These are phyloP conservation scores for Orgyia antiqua DNA, from an alignment of 2,888 invertebrate species.

Conservation along the genomic window DNA sequence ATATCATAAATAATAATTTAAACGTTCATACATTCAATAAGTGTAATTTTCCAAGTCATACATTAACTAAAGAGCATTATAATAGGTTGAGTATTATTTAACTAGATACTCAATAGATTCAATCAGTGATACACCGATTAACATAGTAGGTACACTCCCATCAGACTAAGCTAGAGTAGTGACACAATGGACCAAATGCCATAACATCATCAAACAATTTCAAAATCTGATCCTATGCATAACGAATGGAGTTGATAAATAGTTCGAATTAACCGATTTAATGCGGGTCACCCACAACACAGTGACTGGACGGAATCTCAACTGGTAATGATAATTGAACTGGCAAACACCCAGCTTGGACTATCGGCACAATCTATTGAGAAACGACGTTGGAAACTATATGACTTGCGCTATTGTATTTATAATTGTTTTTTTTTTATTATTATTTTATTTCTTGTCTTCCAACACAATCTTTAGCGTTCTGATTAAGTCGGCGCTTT, in stretches of 20 bases:
- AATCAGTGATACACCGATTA: conserved; percentile 63
- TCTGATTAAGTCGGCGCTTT: conserved; percentile 72
- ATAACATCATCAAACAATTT: conserved; percentile 75
- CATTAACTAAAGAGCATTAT: conserved; percentile 23
- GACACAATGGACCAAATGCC: conserved; percentile 55
- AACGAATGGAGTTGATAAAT: conserved; percentile 76
- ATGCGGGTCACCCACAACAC: conserved; percentile 76
- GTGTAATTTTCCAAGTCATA: conserved; percentile 14
- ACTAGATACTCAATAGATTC: conserved; percentile 56
- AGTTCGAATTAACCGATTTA: conserved; percentile 78
- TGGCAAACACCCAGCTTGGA: conserved; percentile 74
- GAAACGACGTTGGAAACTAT: conserved; percentile 61
- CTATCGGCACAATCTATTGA: conserved; percentile 66
- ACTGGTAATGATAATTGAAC: conserved; percentile 76
- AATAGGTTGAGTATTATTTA: conserved; percentile 33
- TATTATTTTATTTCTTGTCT: conserved; percentile 61
- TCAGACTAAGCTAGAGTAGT: conserved; percentile 62
- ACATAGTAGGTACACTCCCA: conserved; percentile 66
- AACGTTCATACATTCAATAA: too few species aligned
- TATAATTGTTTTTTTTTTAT: conserved; percentile 66
- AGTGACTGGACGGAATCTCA: conserved; percentile 65
- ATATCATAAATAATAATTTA: too few species aligned
- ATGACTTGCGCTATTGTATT: conserved; percentile 74
- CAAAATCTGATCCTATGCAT: conserved; percentile 76
- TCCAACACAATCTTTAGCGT: conserved; percentile 75